Conservation (phyloP, 2,797 vertebrate species). For the Anguilla marmorata region DNA sequence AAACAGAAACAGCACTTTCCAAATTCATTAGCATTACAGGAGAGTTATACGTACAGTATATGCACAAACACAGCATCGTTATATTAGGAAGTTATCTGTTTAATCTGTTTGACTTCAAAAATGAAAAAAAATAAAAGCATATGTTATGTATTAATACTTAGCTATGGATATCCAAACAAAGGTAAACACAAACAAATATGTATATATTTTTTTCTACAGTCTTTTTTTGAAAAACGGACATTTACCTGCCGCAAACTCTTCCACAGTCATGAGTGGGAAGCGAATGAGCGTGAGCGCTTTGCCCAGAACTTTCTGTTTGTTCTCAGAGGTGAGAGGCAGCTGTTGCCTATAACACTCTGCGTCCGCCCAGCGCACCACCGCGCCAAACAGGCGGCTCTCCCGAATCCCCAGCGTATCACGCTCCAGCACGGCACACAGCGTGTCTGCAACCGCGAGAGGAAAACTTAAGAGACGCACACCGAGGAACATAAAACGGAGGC, state of each 20-base stretch:
- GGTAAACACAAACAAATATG: background rate
- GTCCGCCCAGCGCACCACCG: slow-evolving; percentile 78
- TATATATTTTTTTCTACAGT: background rate
- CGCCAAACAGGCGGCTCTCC: slow-evolving; percentile 82
- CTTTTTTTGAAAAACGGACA: slow-evolving; percentile 43
- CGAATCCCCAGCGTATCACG: slow-evolving; percentile 93
- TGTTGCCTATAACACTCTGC: slow-evolving; percentile 78
- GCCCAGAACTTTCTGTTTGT: slow-evolving; percentile 78
- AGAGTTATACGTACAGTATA: background rate
- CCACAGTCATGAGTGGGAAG: slow-evolving; percentile 80
- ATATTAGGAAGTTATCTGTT: background rate
- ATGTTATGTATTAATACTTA: slow-evolving; percentile 6
- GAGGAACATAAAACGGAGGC: background rate
- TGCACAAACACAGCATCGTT: background rate
- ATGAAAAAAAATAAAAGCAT: background rate
- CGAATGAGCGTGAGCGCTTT: slow-evolving; percentile 77
- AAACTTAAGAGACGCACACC: background rate
- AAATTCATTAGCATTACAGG: slow-evolving; percentile 12
- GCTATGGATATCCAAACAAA: background rate
- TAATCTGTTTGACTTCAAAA: background rate
- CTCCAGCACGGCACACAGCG: slow-evolving; percentile 88
- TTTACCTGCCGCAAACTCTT: slow-evolving; percentile 80
- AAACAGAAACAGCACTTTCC: background rate
- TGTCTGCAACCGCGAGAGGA: slow-evolving; percentile 59
- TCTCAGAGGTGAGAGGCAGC: slow-evolving; percentile 73